These are phyloP conservation scores for Chiroxiphia lanceolata DNA, from an alignment of 2,797 vertebrate species.

Conservation along the genomic window DNA sequence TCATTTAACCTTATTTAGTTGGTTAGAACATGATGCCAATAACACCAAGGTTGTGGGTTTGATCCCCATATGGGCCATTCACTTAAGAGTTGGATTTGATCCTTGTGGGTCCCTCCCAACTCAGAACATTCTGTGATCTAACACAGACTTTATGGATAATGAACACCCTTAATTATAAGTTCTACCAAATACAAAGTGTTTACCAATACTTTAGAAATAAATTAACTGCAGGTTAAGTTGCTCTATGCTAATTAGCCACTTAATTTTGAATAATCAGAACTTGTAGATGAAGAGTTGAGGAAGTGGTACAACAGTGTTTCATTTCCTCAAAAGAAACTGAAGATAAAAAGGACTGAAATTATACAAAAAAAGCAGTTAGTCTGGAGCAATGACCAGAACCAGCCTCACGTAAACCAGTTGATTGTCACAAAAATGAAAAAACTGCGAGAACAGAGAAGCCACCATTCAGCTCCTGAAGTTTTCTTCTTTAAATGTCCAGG, in stretches of 20 bases:
- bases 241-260: not conserved
- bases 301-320: not conserved
- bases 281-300: not conserved
- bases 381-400: not conserved
- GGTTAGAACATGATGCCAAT: not conserved
- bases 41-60: not conserved
- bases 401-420: rapidly evolving
- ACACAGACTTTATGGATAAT: rapidly evolving
- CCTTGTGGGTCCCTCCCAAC: not conserved
- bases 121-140: not conserved
- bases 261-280: not conserved
- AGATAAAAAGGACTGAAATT: not conserved
- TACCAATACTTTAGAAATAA: not conserved
- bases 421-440: not conserved
- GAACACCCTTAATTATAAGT: not conserved
- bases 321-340: not conserved
- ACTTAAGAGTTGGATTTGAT: not conserved
- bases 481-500: not conserved
- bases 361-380: not conserved
- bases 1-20: not conserved
- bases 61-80: not conserved
- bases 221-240: not conserved
- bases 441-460: not conserved
- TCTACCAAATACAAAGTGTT: not conserved
- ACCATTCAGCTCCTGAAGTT: not conserved